These are phyloP conservation scores for Percopsis transmontana DNA, from an alignment of 2,113 vertebrate species.

Conservation along the genomic window DNA sequence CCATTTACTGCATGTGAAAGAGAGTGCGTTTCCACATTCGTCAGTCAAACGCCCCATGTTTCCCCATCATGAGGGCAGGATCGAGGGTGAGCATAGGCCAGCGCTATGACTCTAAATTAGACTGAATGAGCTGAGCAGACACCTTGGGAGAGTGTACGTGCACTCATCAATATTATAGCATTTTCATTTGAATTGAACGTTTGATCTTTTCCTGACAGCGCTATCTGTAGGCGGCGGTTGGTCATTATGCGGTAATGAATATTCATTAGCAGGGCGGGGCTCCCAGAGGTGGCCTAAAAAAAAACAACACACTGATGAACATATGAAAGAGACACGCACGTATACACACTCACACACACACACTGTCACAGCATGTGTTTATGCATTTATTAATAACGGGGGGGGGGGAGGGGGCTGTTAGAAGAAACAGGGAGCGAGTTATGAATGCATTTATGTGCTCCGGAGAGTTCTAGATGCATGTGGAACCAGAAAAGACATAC, in stretches of 20 bases:
- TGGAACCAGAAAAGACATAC: conserved; percentile 55
- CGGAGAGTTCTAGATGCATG: conserved; percentile 52
- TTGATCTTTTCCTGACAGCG: conserved; percentile 67
- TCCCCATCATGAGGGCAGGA: conserved; percentile 25
- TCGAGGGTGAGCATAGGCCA: conserved; percentile 20
- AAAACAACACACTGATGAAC: conserved; percentile 47
- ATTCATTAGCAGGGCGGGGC: conserved; percentile 70
- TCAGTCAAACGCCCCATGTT: conserved; percentile 19
- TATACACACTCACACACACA: conserved; percentile 17
- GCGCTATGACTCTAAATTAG: conserved; percentile 6
- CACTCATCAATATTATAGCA: conserved; percentile 60
- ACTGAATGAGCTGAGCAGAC: conserved; percentile 19
- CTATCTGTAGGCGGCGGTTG: conserved; percentile 57
- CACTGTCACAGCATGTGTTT: conserved; percentile 58
- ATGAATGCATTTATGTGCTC: conserved; percentile 72
- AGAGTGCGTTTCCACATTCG: conserved; percentile 19
- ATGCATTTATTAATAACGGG: conserved; percentile 76
- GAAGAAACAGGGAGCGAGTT: conserved; percentile 44
- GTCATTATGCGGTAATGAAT: conserved; percentile 69
- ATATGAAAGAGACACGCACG: conserved; percentile 61
- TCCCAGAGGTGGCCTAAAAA: conserved; percentile 33
- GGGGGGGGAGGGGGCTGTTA: no score
- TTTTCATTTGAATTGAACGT: conserved; percentile 63
- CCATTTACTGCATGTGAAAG: conserved; percentile 27
- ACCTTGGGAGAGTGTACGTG: neutral